These are phyloP conservation scores for Meriones unguiculatus DNA, from an alignment of 2,113 vertebrate species.

Conservation along the genomic window DNA sequence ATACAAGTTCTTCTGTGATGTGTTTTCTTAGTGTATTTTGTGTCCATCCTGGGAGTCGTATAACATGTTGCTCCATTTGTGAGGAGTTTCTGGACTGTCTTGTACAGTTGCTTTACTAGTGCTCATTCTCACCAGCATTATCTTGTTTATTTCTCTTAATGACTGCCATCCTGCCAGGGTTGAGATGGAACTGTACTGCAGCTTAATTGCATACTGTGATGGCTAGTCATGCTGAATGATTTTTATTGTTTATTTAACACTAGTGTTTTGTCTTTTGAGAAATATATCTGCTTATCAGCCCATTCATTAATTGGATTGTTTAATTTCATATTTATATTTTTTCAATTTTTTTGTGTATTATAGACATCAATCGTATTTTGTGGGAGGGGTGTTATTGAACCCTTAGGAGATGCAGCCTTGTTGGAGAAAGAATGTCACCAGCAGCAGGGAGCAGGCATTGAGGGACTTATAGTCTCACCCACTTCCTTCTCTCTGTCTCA, in stretches of 20 bases:
- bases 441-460: rapidly evolving
- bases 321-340: not conserved
- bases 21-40: not conserved
- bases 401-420: not conserved
- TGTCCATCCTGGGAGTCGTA: too few relatives aligned
- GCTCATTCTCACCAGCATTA: too few relatives aligned
- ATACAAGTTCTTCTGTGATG: not conserved
- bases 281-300: not conserved
- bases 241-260: not conserved
- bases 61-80: not conserved
- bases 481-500: too few relatives aligned
- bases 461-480: not conserved
- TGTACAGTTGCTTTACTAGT: not conserved
- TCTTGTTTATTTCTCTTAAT: not conserved
- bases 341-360: not conserved
- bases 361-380: not conserved
- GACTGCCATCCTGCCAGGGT: not conserved
- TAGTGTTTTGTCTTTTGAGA: not conserved
- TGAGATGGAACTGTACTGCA: too few relatives aligned
- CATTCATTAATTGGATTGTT: not conserved
- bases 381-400: not conserved
- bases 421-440: not conserved
- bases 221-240: not conserved
- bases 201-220: not conserved
- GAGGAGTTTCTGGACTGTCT: too few relatives aligned